Percentiles rank a stretch among this genome's conserved stretches.
These are phyloP conservation scores for Myiopsitta monachus DNA, from an alignment of 2,113 vertebrate genomes.

Conservation along the genomic window DNA sequence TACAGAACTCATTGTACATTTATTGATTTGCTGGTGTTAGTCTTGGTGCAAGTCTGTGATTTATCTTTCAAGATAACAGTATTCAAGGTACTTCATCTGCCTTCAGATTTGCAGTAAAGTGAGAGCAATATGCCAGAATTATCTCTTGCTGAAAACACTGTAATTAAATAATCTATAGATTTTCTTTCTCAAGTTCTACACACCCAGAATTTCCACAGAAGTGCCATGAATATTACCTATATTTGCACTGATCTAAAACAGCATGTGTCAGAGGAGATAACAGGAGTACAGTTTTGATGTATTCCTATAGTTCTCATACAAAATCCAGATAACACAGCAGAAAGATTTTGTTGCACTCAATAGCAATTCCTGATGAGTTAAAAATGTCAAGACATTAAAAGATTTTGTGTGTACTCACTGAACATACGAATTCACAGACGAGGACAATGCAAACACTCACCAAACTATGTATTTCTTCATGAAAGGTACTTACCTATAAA, in stretches of 20 bases:
- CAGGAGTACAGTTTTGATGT: neutral
- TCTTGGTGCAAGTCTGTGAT: neutral
- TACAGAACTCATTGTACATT: neutral
- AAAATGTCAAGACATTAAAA: neutral
- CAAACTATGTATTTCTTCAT: slow-evolving; percentile 44
- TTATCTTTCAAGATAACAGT: neutral
- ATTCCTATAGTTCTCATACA: neutral
- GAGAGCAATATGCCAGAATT: neutral
- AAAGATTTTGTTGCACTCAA: neutral
- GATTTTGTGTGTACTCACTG: neutral
- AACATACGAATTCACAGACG: neutral
- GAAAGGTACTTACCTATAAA: slow-evolving; percentile 73
- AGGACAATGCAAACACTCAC: slow-evolving; percentile 50
- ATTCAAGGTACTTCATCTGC: neutral
- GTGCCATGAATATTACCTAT: neutral
- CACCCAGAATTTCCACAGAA: neutral
- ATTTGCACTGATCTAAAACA: neutral
- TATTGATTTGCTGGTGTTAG: neutral
- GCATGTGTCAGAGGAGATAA: neutral
- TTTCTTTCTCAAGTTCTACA: neutral
- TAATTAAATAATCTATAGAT: neutral
- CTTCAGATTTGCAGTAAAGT: neutral
- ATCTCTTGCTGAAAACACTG: neutral
- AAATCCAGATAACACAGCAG: neutral
- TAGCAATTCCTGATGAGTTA: neutral